Evolutionary conservation across 2,113 vertebrate genomes (phyloP), one percentile per base, ranked within the genome.

Genomic region (Amphilophus citrinellus): DNA sequence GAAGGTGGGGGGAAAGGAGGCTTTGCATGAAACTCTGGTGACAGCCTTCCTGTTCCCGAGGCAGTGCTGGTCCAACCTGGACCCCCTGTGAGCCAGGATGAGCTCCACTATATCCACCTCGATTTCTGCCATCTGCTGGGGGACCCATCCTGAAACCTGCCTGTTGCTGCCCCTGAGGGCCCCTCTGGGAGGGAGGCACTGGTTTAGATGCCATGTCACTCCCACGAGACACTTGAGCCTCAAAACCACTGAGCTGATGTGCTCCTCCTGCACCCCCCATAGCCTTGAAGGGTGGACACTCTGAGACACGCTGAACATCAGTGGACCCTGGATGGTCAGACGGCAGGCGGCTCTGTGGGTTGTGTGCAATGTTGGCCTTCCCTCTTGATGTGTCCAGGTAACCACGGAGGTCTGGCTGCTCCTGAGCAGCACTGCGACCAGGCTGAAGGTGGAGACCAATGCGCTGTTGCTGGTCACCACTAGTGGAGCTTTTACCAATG

Each of bases 21-120:
- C 97, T 98, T 92, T 99, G 98, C 98, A 99, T 99, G 88, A 99
- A 99, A 79, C 96, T 98, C 90, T 99, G 98, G 84, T 99, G 98
- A 91, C 98, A 99, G 11, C 96, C 96, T 10, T 99, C 98, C 60
- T 96, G 97, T 9, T 98, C 98, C 65, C 97, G 91, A 2, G 96
- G 92, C 60, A 98, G 68, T 7, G 95, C 79, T 10, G 96, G 96
- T 79, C 97, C 97, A 0, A 97, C 76, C 42, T 97, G 96, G 39
- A 97, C 93, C n/a, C 97, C 96, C 88, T 99, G 98, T 61, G 96
- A 90, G 13, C 96, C 95, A 6, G 94, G 84, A 79, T 96, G 95
- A 56, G 90, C 58, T 2, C 88, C 84, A 15, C 96, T 96, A 82
- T 99, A 99, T 20, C 96, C 93, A 39, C 97, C 94, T 63, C 97